phyloP scores from a whole-genome alignment of 1,140 invertebrate genomes.

The Hylyphantes graminicola region DNA sequence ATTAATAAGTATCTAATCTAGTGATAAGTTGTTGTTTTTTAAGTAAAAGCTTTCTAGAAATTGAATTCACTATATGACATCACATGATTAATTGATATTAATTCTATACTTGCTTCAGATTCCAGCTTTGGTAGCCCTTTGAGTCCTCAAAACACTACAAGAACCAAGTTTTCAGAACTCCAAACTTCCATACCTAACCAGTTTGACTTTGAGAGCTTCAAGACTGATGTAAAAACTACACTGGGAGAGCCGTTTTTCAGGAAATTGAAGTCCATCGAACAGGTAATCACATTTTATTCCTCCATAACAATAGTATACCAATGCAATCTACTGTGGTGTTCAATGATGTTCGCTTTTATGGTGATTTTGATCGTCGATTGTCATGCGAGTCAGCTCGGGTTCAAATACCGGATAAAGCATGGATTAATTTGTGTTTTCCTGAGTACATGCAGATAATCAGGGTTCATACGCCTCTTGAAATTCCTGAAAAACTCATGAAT shows the following conservation, averaged over 20 bases:
- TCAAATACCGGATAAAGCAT: too few relatives aligned
- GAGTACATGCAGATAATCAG: too few relatives aligned
- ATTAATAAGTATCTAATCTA: too few relatives aligned
- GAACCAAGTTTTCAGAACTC: constrained; percentile 7
- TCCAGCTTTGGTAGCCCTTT: neutral
- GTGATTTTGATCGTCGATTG: too few relatives aligned
- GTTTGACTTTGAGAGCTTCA: constrained; percentile 51
- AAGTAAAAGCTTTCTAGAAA: too few relatives aligned
- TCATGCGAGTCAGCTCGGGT: too few relatives aligned
- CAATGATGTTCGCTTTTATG: too few relatives aligned
- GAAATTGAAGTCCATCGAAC: constrained; percentile 48
- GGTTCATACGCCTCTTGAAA: too few relatives aligned
- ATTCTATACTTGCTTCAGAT: constrained; percentile 5
- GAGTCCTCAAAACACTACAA: neutral
- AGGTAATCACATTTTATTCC: constrained; percentile 12
- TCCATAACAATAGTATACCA: neutral
- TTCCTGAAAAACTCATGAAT: too few relatives aligned
- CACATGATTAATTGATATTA: neutral
- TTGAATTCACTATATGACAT: neutral
- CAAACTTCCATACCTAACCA: constrained; percentile 11
- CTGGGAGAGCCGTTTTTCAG: constrained; percentile 49
- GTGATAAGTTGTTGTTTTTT: too few relatives aligned
- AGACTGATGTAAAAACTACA: constrained; percentile 50
- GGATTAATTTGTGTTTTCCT: too few relatives aligned
- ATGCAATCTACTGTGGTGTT: too few relatives aligned